Evolutionary conservation across 2,113 vertebrate species (phyloP).

Genomic region (Hyperopisus bebe): DNA sequence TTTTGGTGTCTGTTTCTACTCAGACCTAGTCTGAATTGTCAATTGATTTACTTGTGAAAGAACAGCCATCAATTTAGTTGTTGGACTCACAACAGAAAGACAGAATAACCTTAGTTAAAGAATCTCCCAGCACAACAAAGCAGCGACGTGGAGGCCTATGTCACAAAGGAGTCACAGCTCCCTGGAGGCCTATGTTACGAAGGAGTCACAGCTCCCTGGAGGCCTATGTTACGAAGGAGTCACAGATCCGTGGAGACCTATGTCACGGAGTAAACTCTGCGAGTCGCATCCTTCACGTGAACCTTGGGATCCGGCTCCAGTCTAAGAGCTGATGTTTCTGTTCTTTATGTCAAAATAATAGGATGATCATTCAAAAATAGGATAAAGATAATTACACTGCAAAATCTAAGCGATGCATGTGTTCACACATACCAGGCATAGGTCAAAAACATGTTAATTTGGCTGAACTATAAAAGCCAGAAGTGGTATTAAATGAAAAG

Average conservation of each 20-base stretch:
- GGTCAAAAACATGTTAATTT: neutral
- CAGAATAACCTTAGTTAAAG: neutral
- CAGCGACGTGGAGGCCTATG: neutral
- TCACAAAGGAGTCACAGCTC: too few relatives aligned
- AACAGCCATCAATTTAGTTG: neutral
- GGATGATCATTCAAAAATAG: neutral
- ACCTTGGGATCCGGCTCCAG: neutral
- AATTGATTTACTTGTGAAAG: neutral
- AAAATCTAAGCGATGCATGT: neutral
- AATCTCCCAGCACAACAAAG: neutral
- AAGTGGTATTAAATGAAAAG: neutral
- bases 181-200: too few relatives aligned
- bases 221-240: too few relatives aligned
- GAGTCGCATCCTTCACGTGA: neutral
- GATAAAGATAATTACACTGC: neutral
- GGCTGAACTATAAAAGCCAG: neutral
- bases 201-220: too few relatives aligned
- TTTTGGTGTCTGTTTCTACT: neutral
- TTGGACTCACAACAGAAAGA: neutral
- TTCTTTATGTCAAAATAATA: neutral
- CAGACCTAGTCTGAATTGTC: neutral
- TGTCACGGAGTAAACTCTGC: neutral
- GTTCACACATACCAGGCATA: neutral
- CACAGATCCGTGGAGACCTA: neutral
- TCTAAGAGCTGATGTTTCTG: neutral